Conservation (phyloP, 2,888 invertebrate genomes). For the Sialis lutaria region DNA sequence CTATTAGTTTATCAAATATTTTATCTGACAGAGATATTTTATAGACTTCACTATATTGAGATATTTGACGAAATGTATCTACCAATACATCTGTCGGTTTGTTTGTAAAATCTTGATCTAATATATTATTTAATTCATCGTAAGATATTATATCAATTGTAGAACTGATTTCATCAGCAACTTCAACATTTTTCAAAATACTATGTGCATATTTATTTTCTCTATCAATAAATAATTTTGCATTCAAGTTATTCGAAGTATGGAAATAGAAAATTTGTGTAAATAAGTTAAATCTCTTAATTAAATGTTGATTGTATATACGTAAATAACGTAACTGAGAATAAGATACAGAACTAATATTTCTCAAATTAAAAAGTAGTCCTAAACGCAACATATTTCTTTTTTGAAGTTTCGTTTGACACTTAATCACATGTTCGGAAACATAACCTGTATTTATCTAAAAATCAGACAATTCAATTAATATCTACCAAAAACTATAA, state of each 20-base stretch:
- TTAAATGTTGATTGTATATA: too few relatives aligned
- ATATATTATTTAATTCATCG: slow-evolving; percentile 12
- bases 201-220: slow-evolving; percentile 14
- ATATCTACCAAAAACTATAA: too few relatives aligned
- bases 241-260: not conserved
- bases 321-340: too few relatives aligned
- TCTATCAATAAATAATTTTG: slow-evolving; percentile 10
- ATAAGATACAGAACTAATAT: too few relatives aligned
- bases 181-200: slow-evolving; percentile 8
- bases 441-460: too few relatives aligned
- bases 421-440: too few relatives aligned
- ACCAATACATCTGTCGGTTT: slow-evolving; percentile 17
- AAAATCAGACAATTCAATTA: too few relatives aligned
- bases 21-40: slow-evolving; percentile 18
- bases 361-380: too few relatives aligned
- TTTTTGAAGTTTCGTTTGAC: too few relatives aligned
- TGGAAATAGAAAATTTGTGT: not conserved
- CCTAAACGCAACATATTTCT: too few relatives aligned
- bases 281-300: too few relatives aligned
- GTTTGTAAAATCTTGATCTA: slow-evolving; percentile 15
- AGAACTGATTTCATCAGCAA: not conserved
- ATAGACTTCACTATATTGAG: slow-evolving; percentile 16
- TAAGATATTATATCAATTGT: not conserved
- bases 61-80: slow-evolving; percentile 16
- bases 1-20: slow-evolving; percentile 22